These are phyloP conservation scores for Caenorhabditis inopinata DNA, from an alignment of 1,140 invertebrate species.

Conservation along the genomic window DNA sequence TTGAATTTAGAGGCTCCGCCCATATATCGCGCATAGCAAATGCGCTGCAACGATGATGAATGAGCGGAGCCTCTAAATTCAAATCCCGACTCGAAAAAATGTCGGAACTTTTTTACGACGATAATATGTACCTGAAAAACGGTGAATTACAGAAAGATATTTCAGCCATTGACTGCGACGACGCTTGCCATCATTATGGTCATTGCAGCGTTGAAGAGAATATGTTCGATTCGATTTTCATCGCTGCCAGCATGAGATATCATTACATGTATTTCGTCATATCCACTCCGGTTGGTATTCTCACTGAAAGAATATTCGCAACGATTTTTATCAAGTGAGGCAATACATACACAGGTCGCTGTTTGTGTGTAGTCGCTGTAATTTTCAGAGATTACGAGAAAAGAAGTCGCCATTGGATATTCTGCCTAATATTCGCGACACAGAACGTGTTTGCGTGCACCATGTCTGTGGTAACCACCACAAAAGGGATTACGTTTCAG, in stretches of 20 bases:
- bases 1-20: too few relatives aligned
- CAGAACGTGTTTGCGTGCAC: background rate
- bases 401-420: constrained; percentile 13
- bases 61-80: too few relatives aligned
- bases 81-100: too few relatives aligned
- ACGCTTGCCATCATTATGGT: background rate
- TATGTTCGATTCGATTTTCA: background rate
- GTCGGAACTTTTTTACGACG: too few relatives aligned
- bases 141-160: too few relatives aligned
- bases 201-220: background rate
- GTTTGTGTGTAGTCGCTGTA: too few relatives aligned
- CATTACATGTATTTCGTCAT: constrained; percentile 21
- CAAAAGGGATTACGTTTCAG: background rate
- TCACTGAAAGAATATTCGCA: background rate
- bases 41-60: too few relatives aligned
- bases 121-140: too few relatives aligned
- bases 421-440: background rate
- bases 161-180: background rate
- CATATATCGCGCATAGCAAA: too few relatives aligned
- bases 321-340: background rate
- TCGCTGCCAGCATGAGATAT: background rate
- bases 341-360: too few relatives aligned
- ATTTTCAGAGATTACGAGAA: constrained; percentile 28
- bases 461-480: background rate
- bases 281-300: background rate